Base-by-base conservation (phyloP, 2,888 invertebrate genomes). In the Hecatera dysodea region DNA sequence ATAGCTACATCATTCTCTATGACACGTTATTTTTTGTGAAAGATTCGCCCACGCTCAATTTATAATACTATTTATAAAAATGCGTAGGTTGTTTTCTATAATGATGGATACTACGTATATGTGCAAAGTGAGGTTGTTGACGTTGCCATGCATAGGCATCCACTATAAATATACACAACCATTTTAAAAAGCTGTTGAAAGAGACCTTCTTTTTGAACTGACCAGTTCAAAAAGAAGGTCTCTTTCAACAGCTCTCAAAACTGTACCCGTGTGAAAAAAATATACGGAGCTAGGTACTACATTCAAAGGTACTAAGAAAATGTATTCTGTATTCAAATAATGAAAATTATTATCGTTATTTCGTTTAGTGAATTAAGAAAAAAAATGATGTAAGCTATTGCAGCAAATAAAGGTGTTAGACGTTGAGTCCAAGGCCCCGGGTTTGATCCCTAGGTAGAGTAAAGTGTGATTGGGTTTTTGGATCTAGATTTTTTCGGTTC, bases 161-260 rank as follows among this genome's bases (percentile, higher is more conserved):
- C 15, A 74, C 19, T 29, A 36, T 9, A 53, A 74, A 74, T n/a
- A n/a, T n/a, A 29, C 2, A 2, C 6, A 52, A 3, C 2, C 17
- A 75, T 24, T 29, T 29, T 9, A 53, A 75, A 75, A 15, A 53
- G n/a, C 15, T 36, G 17, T 42, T 36, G 44, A 36, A 57, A 73
- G 33, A 50, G 33, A 12, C 19, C n/a, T 33, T 15, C n/a, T 33
- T 17, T 9, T 29, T 17, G n/a, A 22, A 24, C 15, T 22, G 19
- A 24, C 27, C 9, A n/a, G n/a, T n/a, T n/a, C n/a, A n/a, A n/a
- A n/a, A n/a, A n/a, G n/a, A n/a, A n/a, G n/a, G n/a, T n/a, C n/a
- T n/a, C n/a, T n/a, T n/a, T n/a, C n/a, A n/a, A n/a, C n/a, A n/a
- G n/a, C 22, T 46, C 29, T 17, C 5, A 15, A 24, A 48, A 50